These are phyloP conservation scores for Drosophila carrolli DNA, from an alignment of 1,140 invertebrate species.

Conservation along the genomic window DNA sequence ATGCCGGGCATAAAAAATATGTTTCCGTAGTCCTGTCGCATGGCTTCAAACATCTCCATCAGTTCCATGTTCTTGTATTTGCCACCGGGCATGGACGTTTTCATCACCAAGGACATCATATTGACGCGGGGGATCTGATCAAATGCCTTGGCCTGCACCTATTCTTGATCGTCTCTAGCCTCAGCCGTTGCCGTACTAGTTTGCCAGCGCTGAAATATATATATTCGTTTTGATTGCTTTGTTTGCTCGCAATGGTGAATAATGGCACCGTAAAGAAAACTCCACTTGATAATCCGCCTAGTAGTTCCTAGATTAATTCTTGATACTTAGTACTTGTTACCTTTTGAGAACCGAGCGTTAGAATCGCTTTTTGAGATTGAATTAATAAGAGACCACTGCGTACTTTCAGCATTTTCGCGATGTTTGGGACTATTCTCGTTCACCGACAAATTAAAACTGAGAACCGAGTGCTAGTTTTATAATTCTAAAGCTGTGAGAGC, in stretches of 20 bases:
- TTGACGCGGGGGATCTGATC: conserved; percentile 31
- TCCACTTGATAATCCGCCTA: neutral
- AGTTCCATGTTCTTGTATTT: conserved; percentile 64
- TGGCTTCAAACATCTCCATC: conserved; percentile 18
- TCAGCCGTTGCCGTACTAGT: conserved; percentile 39
- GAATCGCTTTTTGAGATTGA: conserved; percentile 26
- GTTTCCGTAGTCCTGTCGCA: conserved; percentile 55
- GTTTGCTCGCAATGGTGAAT: neutral
- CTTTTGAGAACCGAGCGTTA: conserved; percentile 14
- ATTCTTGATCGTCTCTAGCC: conserved; percentile 36
- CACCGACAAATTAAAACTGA: conserved; percentile 27
- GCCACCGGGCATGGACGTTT: conserved; percentile 66
- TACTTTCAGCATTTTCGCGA: conserved; percentile 53
- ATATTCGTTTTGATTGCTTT: neutral
- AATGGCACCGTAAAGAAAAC: neutral
- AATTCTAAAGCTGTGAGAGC: conserved; percentile 20
- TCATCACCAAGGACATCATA: conserved; percentile 25
- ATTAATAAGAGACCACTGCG: conserved; percentile 34
- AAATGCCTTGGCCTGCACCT: conserved; percentile 53
- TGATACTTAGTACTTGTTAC: conserved; percentile 15
- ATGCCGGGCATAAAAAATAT: conserved; percentile 54
- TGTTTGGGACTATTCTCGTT: conserved; percentile 11
- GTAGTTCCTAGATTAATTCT: conserved; percentile 12
- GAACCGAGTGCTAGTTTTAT: neutral
- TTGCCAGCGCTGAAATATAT: conserved; percentile 49